Conservation (phyloP, 2,113 vertebrate genomes). For the Marcusenius ussheri region DNA sequence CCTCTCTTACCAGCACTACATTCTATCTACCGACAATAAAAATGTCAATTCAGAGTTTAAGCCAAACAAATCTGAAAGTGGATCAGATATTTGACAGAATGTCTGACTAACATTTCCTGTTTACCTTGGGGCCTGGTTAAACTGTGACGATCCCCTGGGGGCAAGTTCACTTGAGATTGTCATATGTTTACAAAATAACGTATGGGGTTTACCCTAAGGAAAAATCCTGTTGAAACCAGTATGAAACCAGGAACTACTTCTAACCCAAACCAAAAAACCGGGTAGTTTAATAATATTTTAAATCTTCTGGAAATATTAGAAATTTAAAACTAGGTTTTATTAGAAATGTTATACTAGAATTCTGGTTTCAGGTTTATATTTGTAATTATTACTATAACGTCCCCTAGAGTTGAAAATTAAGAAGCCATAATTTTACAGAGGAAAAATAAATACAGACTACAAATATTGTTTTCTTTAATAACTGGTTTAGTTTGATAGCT, state of each 20-base stretch:
- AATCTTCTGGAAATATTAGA: not conserved
- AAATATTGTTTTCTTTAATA: not conserved
- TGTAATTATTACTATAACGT: not conserved
- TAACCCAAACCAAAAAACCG: not conserved
- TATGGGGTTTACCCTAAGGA: not conserved
- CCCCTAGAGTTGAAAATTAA: not conserved
- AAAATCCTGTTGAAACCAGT: not conserved
- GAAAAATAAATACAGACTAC: not conserved
- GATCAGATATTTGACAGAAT: not conserved
- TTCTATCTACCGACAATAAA: not conserved
- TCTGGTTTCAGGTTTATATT: not conserved
- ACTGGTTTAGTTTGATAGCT: not conserved
- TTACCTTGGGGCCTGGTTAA: not conserved
- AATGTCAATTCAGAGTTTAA: not conserved
- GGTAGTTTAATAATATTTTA: not conserved
- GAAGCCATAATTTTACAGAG: not conserved
- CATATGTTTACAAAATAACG: not conserved
- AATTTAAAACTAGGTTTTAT: not conserved
- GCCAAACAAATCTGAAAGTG: not conserved
- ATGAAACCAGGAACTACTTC: not conserved
- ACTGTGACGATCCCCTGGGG: not conserved
- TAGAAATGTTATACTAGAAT: not conserved
- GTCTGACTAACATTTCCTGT: not conserved
- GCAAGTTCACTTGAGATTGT: not conserved
- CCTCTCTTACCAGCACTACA: too few relatives aligned